A percentile compares a stretch with the other conserved stretches of the same genome.
phyloP scores from a whole-genome alignment of 2,797 vertebrate genomes.

The Sebastes alutus region DNA sequence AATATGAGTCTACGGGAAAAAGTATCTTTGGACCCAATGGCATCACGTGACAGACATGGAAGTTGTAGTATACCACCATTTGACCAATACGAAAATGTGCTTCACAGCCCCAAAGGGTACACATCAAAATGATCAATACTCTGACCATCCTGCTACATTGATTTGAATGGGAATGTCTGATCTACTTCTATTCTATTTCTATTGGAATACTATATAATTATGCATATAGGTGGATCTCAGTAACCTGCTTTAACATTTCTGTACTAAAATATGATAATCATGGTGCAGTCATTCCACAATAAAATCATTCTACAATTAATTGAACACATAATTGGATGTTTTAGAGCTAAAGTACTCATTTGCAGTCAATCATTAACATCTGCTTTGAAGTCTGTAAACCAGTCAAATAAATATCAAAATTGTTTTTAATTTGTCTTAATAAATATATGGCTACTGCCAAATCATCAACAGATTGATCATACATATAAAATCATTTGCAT shows the following conservation, averaged over 20 bases:
- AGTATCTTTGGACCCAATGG: rapidly evolving
- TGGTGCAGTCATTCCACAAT: background rate
- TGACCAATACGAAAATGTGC: no score
- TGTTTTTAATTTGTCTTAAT: background rate
- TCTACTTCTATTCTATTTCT: no score
- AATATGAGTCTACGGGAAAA: rapidly evolving
- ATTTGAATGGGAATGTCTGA: no score
- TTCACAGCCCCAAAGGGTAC: no score
- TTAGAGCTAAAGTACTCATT: background rate
- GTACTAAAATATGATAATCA: background rate
- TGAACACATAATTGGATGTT: background rate
- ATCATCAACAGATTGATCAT: background rate
- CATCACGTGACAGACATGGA: no score
- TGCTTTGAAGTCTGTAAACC: background rate
- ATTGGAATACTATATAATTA: background rate
- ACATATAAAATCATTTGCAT: background rate
- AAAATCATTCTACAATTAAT: background rate
- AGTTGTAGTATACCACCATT: no score
- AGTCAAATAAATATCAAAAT: background rate
- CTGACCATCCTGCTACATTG: no score
- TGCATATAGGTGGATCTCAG: background rate
- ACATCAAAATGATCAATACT: rapidly evolving
- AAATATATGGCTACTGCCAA: background rate
- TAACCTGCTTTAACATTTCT: background rate
- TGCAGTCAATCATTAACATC: background rate